A percentile compares a stretch with the other conserved stretches of the same genome.
Evolutionary conservation across 2,888 invertebrate genomes (phyloP).

Genomic region (Arctia plantaginis): DNA sequence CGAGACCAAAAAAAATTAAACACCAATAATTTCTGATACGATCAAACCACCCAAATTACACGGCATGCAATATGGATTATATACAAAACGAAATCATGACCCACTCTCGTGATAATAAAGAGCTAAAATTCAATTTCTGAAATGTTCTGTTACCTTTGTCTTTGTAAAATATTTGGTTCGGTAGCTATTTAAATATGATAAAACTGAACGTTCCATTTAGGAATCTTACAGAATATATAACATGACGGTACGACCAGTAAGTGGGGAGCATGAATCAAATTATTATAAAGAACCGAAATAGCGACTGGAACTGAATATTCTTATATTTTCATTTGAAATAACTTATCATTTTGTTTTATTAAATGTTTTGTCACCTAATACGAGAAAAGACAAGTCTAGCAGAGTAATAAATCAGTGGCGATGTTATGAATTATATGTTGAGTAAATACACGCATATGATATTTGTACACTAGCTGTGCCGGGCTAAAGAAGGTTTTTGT

Average conservation of each 20-base stretch:
- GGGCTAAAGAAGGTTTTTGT: no score
- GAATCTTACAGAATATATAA: neutral
- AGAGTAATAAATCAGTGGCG: neutral
- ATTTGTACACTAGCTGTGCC: neutral
- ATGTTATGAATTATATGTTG: neutral
- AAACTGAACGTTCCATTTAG: neutral
- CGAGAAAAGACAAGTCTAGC: neutral
- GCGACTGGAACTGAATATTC: neutral
- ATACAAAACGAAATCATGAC: neutral
- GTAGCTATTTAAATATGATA: no score
- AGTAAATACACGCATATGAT: neutral
- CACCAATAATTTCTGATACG: neutral
- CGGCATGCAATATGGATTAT: neutral
- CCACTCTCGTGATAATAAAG: no score
- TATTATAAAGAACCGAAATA: neutral
- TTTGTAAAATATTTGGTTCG: no score
- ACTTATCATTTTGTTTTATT: neutral
- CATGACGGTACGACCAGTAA: neutral
- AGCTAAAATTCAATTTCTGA: neutral
- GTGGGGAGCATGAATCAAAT: neutral
- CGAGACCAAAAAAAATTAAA: neutral
- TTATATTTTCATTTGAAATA: neutral
- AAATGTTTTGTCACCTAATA: neutral
- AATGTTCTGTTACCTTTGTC: no score
- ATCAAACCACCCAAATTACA: conserved; percentile 10